These are phyloP conservation scores for Cyclophora albipunctata DNA, from an alignment of 2,888 invertebrate species.

Conservation along the genomic window DNA sequence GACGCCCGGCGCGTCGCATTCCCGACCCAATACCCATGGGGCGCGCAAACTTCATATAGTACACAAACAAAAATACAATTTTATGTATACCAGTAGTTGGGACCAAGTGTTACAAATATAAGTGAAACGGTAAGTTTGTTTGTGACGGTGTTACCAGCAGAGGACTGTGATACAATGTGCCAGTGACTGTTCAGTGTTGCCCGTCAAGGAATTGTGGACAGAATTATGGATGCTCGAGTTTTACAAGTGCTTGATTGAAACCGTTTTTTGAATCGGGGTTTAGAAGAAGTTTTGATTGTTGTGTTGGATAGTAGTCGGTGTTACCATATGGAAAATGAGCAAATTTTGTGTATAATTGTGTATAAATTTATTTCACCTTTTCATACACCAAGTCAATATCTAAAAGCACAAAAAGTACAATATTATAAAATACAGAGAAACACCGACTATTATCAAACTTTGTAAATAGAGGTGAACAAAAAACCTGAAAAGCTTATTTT, in stretches of 20 bases:
- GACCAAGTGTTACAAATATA: constrained; percentile 59
- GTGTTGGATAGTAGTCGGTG: constrained; percentile 44
- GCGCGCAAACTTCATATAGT: constrained; percentile 70
- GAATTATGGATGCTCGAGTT: constrained; percentile 32
- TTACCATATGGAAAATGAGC: constrained; percentile 20
- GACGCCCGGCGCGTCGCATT: constrained; percentile 68
- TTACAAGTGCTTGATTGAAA: constrained; percentile 19
- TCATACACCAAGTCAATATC: no score
- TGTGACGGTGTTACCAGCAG: constrained; percentile 48
- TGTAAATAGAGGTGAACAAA: no score
- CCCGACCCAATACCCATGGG: constrained; percentile 68
- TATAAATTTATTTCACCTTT: no score
- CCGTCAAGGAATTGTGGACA: constrained; percentile 37
- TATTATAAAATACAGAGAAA: no score
- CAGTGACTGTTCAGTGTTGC: constrained; percentile 63
- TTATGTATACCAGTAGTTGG: constrained; percentile 52
- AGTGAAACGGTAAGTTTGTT: constrained; percentile 71
- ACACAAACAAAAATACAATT: constrained; percentile 49
- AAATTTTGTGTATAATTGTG: no score
- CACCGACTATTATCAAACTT: no score
- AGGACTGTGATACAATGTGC: constrained; percentile 60
- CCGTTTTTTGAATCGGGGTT: no score
- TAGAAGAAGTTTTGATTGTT: constrained; percentile 2
- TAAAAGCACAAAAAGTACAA: no score
- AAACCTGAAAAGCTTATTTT: no score